Percentiles rank a stretch among this genome's conserved stretches.
Evolutionary conservation across 2,888 invertebrate genomes (phyloP).

Genomic region (Xanthorhoe spadicearia): DNA sequence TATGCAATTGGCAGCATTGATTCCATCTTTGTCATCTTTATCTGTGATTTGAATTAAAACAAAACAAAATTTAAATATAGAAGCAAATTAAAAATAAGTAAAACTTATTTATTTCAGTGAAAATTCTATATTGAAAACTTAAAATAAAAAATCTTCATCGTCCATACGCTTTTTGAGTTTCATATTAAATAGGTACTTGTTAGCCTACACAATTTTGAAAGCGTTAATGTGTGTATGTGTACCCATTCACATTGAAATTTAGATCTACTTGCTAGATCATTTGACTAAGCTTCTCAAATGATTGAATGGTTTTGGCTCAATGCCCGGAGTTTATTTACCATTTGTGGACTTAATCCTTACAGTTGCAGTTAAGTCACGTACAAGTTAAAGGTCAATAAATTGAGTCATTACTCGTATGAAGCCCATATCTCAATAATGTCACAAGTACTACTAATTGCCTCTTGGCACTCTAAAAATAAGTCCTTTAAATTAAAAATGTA

Average conservation of each 20-base stretch:
- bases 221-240: neutral
- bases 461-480: too few relatives aligned
- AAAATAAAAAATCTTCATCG: too few relatives aligned
- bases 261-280: neutral
- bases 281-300: slow-evolving; percentile 34
- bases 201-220: neutral
- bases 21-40: slow-evolving; percentile 4
- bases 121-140: neutral
- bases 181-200: too few relatives aligned
- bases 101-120: neutral
- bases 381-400: neutral
- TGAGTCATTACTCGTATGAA: neutral
- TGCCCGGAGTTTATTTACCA: slow-evolving; percentile 35
- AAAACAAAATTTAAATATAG: neutral
- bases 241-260: neutral
- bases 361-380: slow-evolving; percentile 22
- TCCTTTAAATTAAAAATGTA: too few relatives aligned
- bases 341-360: slow-evolving; percentile 23
- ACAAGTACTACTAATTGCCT: too few relatives aligned
- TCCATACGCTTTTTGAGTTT: too few relatives aligned
- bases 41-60: neutral
- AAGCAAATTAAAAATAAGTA: neutral
- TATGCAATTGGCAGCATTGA: slow-evolving; percentile 23
- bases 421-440: too few relatives aligned
- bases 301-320: slow-evolving; percentile 34